phyloP scores from a whole-genome alignment of 2,113 vertebrate species.

The Columba janthina region DNA sequence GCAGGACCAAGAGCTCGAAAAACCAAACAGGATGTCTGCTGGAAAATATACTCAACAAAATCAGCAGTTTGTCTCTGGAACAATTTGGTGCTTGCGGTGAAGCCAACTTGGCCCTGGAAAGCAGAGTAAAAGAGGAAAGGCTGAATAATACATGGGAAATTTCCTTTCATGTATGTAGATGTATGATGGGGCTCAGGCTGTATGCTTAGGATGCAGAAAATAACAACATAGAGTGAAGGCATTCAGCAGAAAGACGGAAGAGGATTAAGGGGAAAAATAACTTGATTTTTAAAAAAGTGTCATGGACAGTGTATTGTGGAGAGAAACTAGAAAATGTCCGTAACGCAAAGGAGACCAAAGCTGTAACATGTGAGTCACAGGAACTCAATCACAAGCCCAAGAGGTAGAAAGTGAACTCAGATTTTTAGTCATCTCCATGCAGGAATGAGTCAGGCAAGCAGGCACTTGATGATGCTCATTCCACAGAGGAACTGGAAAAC shows the following conservation, averaged over 20 bases:
- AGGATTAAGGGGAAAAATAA: neutral
- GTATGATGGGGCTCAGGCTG: neutral
- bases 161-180: neutral
- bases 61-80: neutral
- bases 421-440: neutral
- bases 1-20: neutral
- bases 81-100: neutral
- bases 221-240: neutral
- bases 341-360: neutral
- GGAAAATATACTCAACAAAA: neutral
- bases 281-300: neutral
- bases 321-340: neutral
- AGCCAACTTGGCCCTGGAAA: neutral
- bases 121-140: neutral
- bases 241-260: neutral
- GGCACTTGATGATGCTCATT: neutral
- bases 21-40: neutral
- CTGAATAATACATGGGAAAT: neutral
- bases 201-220: neutral
- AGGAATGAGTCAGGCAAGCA: conserved; percentile 28
- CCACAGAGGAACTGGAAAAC: neutral
- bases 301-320: neutral
- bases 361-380: conserved; percentile 27
- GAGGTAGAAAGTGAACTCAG: conserved; percentile 24
- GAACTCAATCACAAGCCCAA: neutral